Base-by-base conservation (phyloP, 1,140 invertebrate species). In the Drosophila nannoptera region DNA sequence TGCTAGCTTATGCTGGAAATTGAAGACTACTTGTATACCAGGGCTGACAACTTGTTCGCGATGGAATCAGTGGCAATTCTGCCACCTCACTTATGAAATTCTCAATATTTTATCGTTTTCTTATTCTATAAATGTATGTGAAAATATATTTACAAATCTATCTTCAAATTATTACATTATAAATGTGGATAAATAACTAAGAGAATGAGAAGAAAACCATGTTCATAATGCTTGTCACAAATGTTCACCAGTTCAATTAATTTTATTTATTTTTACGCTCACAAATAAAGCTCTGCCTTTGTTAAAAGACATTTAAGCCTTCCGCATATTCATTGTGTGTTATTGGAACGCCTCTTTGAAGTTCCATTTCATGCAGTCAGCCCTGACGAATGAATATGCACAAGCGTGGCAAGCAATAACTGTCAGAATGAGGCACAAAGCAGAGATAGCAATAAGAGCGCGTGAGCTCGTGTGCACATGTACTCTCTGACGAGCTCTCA, bases 361-460 rank as follows among this genome's bases (percentile, higher is more conserved):
- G 80, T 48, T 83, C 72, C 53, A 48, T 29, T 32, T 65, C 35
- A 61, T 31, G 7, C 29, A 6, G 36, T 22, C 46, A 31, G 46
- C 81, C 80, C 80, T 83, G 80, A 72, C 77, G 77, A 87, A 86
- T 68, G 45, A 54, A 42, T 48, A 42, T 16, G 55, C 35, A 50
- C 42, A 61, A 69, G 56, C 50, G 50, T 59, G 73, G 43, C 35
- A 36, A 38, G 63, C 71, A 83, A 83, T 87, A 71, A 73, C 74
- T 84, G 75, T 87, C 80, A 84, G 76, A 63, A 78, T 73, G 55
- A 69, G 50, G 59, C 12, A 58, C 56, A 76, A 83, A 38, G 49
- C 46, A 71, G 52, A 61, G 52, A 61, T 40, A 43, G 48, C 31
- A 29, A 71, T 59, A 64, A 63, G 60, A 71, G 58, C 54, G 69